Evolutionary conservation across 2,113 vertebrate species (phyloP).

Genomic region (Macrotus californicus): DNA sequence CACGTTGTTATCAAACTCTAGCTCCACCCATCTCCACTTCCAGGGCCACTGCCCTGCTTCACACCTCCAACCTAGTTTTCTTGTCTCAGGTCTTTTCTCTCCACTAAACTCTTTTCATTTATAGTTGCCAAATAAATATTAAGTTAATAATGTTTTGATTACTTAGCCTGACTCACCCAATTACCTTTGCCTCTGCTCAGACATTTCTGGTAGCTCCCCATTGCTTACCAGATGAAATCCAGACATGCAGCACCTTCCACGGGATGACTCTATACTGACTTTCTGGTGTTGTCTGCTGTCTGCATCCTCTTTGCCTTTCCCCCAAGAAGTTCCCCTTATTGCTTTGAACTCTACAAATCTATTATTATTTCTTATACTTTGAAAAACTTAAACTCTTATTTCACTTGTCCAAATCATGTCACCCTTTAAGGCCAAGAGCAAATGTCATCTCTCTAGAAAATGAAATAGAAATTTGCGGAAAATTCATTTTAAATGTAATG

Average conservation of each 20-base stretch:
- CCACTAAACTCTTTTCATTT: not conserved
- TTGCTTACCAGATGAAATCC: not conserved
- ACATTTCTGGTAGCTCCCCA: not conserved
- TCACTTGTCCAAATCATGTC: constrained; percentile 1
- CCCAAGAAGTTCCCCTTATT: not conserved
- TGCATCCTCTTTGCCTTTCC: not conserved
- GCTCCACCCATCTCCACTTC: not conserved
- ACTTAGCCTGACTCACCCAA: not conserved
- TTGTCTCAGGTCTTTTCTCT: not conserved
- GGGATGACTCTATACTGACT: not conserved
- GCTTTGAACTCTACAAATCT: not conserved
- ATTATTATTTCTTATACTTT: constrained; percentile 19
- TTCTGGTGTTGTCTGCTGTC: not conserved
- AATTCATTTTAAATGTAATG: not conserved
- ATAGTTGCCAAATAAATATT: not conserved
- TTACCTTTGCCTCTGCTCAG: not conserved
- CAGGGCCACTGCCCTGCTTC: not conserved
- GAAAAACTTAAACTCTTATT: not conserved
- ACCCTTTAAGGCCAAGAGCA: not conserved
- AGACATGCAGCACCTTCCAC: not conserved
- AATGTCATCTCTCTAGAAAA: not conserved
- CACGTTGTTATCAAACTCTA: not conserved
- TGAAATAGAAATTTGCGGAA: not conserved
- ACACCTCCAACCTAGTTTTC: not conserved
- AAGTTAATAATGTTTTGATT: not conserved